Evolutionary conservation across 2,797 vertebrate genomes (phyloP), one percentile per base, ranked within the genome.

Genomic region (Chaetodon trifasciatus): DNA sequence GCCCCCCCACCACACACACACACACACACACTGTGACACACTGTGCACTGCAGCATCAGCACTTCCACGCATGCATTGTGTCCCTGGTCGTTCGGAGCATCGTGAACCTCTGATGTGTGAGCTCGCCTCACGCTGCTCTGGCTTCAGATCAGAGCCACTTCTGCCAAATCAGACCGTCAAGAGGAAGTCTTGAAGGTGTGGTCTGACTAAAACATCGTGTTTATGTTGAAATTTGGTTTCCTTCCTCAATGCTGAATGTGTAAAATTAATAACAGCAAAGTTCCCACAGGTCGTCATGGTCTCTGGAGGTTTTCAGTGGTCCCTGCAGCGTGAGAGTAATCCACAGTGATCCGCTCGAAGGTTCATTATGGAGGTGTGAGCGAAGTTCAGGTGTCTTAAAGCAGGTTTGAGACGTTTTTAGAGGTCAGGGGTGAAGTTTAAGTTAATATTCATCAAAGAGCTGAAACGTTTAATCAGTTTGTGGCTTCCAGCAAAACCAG

Each of bases 41-140:
- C 28, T 32, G 28, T 32, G 46, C 17, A 46, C 10, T 47, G 42
- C 64, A 50, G 10, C 46, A 66, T 66, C 64, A 66, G 64, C 64
- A 66, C 12, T 66, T 49, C 17, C 47, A n/a, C 17, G 4, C n/a
- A 17, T 32, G 28, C 6, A 19, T 4, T 52, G 21, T 23, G n/a
- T 32, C 19, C 12, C 37, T 19, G 37, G 10, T 17, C 39, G 57
- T 39, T 60, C 16, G 21, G 11, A 60, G 35, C 35, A 1, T 21
- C 11, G 12, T 37, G 13, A 3, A 39, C 19, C 37, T 3, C 21
- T 40, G 3, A 39, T 16, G 10, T 8, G 32, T 8, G 1, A 28
- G 52, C 9, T 8, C 5, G n/a, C 23, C 24, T 32, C 28, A 32
- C 3, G 50, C 9, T 15, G 23, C 21, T 55, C 52, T 12, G 3